These are phyloP conservation scores for Coracias cyanogaster DNA, from an alignment of 2,797 vertebrate species.

Conservation along the genomic window DNA sequence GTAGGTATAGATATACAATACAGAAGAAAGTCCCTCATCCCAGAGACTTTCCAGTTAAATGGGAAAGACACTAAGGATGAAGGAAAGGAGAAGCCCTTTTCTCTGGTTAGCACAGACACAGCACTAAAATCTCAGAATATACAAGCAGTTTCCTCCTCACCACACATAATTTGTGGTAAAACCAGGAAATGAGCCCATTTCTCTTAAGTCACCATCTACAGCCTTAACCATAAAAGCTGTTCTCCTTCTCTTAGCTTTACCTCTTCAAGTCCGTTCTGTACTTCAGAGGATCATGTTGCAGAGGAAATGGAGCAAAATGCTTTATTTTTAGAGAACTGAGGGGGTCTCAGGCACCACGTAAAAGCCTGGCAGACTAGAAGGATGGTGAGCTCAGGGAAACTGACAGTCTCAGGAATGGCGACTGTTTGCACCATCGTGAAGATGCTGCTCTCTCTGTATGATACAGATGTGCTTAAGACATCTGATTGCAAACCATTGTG, in stretches of 20 bases:
- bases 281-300: background rate
- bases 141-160: background rate
- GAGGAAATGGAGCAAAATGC: background rate
- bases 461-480: background rate
- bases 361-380: background rate
- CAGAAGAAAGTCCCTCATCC: background rate
- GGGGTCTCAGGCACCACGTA: background rate
- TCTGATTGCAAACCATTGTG: background rate
- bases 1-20: accelerated
- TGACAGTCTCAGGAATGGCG: accelerated
- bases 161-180: background rate
- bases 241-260: background rate
- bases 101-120: background rate
- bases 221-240: background rate
- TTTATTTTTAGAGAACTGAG: background rate
- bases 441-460: background rate
- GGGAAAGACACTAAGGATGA: background rate
- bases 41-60: background rate
- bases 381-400: background rate
- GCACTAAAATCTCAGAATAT: background rate
- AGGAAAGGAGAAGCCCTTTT: background rate
- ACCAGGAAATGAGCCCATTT: background rate
- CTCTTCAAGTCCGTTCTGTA: background rate
- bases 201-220: background rate
- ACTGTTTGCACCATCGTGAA: background rate